phyloP scores from a whole-genome alignment of 2,113 vertebrate species.

The Eudyptes chrysolophus region DNA sequence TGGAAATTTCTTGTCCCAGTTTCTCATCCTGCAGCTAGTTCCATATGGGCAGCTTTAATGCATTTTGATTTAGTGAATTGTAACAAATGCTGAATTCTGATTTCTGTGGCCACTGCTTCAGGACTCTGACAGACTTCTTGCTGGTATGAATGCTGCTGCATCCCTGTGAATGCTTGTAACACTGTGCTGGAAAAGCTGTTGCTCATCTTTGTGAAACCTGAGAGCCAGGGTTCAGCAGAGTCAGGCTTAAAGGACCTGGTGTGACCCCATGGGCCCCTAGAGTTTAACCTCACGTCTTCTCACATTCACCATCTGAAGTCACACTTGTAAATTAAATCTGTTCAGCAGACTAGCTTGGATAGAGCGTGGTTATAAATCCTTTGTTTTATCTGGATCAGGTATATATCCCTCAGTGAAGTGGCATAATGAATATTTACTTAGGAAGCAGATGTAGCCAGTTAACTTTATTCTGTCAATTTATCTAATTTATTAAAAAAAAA shows the following conservation, averaged over 20 bases:
- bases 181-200: background rate
- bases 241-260: background rate
- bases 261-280: background rate
- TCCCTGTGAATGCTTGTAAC: background rate
- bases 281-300: background rate
- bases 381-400: background rate
- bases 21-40: background rate
- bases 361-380: background rate
- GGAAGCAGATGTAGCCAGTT: constrained; percentile 2
- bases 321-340: background rate
- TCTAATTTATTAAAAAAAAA: background rate
- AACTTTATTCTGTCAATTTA: background rate
- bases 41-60: background rate
- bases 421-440: background rate
- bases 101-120: background rate
- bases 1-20: background rate
- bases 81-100: constrained; percentile 8
- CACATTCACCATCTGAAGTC: background rate
- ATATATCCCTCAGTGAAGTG: background rate
- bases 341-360: background rate
- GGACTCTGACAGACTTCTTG: background rate
- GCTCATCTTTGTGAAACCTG: background rate
- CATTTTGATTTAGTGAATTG: background rate
- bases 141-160: background rate
- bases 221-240: background rate